Evolutionary conservation across 2,113 vertebrate species (phyloP), one percentile per base, ranked within the genome.

Genomic region (Phoenicopterus ruber): DNA sequence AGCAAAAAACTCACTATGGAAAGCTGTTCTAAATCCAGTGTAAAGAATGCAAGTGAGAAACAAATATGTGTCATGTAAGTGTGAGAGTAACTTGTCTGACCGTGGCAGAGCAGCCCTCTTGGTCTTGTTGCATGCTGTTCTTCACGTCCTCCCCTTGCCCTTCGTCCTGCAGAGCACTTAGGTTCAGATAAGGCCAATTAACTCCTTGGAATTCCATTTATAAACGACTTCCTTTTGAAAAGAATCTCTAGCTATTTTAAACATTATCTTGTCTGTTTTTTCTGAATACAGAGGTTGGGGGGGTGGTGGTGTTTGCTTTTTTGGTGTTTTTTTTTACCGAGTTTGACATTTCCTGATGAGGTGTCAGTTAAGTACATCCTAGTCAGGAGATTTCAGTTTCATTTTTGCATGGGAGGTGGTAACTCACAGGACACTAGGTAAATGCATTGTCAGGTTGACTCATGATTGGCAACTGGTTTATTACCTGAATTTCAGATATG

Each of bases 121-220:
- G 4, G 25, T 29, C 67, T 13, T 22, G 42, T 2, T 20, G 25
- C 16, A 0, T 79, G 92, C 46, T 24, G 40, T 29, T 80, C 85
- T 70, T 73, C 90, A 32, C 10, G 2, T 85, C 79, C 90, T 79
- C 65, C 58, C 58, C 46, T 81, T 0, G 2, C 38, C 61, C 47
- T 47, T 84, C 19, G 59, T 82, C 54, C 90, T 70, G 38, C 71
- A 11, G 71, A 69, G 67, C 61, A 10, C 50, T 47, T 15, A 8
- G 46, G 49, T 81, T 92, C 76, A 63, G 92, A 93, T 90, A 93
- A 96, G 94, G 80, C 65, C 31, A 86, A 61, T 92, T 83, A 90
- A 85, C 63, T 92, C 86, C 67, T 44, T 44, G 88, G 72, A 86
- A 93, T 86, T 92, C 79, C 90, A 11, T 49, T 92, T 90, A 83